Evolutionary conservation across 2,797 vertebrate species (phyloP).

Genomic region (Premnoplex brunnescens): DNA sequence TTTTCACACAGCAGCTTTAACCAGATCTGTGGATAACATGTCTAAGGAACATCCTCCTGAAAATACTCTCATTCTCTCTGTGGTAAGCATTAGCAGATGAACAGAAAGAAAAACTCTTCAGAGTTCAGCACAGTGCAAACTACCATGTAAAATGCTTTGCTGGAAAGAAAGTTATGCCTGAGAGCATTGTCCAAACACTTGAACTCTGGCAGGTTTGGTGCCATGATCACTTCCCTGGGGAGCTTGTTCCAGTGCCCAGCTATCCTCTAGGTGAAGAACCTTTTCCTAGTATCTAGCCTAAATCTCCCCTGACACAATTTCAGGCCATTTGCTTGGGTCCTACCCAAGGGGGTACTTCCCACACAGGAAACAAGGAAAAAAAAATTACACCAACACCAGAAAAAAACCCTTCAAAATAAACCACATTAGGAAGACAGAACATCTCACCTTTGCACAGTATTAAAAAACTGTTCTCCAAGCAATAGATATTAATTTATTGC

Average conservation of each 20-base stretch:
- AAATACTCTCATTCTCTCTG: background rate
- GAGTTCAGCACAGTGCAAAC: background rate
- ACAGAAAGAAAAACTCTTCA: background rate
- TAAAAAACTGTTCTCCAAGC: background rate
- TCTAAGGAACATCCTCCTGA: background rate
- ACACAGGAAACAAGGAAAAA: background rate
- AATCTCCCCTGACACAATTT: background rate
- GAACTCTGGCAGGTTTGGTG: background rate
- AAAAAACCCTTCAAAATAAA: background rate
- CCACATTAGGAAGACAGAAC: background rate
- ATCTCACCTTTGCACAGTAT: background rate
- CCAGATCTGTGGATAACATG: background rate
- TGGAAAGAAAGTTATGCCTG: background rate
- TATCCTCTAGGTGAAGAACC: background rate
- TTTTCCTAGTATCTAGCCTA: background rate
- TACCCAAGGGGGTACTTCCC: background rate
- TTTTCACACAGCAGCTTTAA: background rate
- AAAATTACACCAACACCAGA: background rate
- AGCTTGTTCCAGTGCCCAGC: background rate
- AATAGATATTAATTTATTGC: background rate
- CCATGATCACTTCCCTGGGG: background rate
- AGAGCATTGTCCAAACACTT: background rate
- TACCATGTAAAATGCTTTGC: background rate
- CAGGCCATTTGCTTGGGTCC: background rate
- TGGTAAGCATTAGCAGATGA: background rate